A percentile compares a stretch with the other conserved stretches of the same genome.
Evolutionary conservation across 2,797 vertebrate species (phyloP).

Genomic region (Paratrypauchen microcephalus): DNA sequence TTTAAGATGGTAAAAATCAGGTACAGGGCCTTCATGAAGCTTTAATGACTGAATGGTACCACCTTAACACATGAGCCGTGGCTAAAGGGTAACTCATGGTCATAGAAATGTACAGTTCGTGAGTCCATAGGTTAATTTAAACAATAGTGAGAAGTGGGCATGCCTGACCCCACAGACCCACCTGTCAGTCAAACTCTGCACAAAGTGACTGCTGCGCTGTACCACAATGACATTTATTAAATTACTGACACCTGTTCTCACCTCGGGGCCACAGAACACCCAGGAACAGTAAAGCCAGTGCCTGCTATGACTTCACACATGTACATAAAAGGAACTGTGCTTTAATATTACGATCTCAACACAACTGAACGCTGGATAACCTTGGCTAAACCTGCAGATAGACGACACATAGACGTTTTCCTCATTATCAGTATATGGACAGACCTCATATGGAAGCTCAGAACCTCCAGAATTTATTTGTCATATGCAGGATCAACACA

Average conservation of each 20-base stretch:
- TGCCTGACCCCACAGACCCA: constrained; percentile 1
- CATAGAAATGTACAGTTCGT: neutral
- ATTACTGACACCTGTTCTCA: constrained; percentile 71
- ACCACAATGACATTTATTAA: constrained; percentile 53
- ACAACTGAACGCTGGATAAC: too few relatives aligned
- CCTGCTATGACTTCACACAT: neutral
- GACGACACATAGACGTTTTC: too few relatives aligned
- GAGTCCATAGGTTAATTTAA: neutral
- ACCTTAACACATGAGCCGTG: neutral
- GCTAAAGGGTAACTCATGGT: neutral
- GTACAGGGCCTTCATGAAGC: neutral
- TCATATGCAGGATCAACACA: too few relatives aligned
- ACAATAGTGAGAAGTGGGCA: constrained; percentile 20
- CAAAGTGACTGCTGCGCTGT: constrained; percentile 20
- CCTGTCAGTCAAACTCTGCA: constrained; percentile 38
- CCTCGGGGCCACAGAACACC: constrained; percentile 23
- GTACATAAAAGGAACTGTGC: too few relatives aligned
- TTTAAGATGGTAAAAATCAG: too few relatives aligned
- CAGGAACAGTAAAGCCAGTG: neutral
- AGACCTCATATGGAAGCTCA: too few relatives aligned
- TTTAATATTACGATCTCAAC: too few relatives aligned
- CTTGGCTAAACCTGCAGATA: too few relatives aligned
- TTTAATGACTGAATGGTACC: neutral
- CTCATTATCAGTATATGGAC: too few relatives aligned
- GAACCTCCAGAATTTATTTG: too few relatives aligned